Evolutionary conservation across 2,113 vertebrate species (phyloP), one percentile per base, ranked within the genome.

Genomic region (Aythya baeri): DNA sequence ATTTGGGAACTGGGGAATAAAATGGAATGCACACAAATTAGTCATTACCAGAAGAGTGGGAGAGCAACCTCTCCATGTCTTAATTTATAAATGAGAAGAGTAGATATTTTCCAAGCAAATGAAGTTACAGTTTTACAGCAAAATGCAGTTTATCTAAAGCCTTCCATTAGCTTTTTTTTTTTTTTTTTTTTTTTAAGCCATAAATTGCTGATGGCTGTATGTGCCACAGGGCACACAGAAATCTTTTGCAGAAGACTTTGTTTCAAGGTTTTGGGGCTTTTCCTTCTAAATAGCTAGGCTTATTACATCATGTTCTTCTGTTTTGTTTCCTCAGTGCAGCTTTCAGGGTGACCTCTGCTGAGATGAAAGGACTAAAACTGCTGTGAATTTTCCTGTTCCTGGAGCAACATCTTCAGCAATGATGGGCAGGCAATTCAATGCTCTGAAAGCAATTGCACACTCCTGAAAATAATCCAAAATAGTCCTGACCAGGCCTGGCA

Each of bases 341-440:
- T 94, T 93, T 95, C 79, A 94, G 77, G 73, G 80, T 96, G 83
- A 96, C 88, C 77, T 96, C 90, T 88, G 70, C 86, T 88, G 62
- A 95, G 88, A 96, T 83, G 72, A 81, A 89, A 96, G 41, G 17
- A 76, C 88, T 86, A 72, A 95, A 97, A 61, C 36, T 18, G 38
- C 75, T 36, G 34, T 91, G 79, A 2, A 55, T 92, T 89, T 93
- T 93, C 80, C 65, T 84, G 70, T 93, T 93, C 80, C 61, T 84
- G 70, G 63, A 92, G 80, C 49, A 83, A 59, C 17, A 54, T 78
- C 38, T 79, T 94, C 44, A 44, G 38, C 62, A 66, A 34, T 2
- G 5, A 58, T 38, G 79, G 71, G 34, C 46, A 49, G 46, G 46
- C 46, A 49, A 49, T 49, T 49, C 46, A 79, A 38, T 84, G 84